These are phyloP conservation scores for Apodemus agrarius DNA, from an alignment of 2,797 vertebrate genomes.

Conservation along the genomic window DNA sequence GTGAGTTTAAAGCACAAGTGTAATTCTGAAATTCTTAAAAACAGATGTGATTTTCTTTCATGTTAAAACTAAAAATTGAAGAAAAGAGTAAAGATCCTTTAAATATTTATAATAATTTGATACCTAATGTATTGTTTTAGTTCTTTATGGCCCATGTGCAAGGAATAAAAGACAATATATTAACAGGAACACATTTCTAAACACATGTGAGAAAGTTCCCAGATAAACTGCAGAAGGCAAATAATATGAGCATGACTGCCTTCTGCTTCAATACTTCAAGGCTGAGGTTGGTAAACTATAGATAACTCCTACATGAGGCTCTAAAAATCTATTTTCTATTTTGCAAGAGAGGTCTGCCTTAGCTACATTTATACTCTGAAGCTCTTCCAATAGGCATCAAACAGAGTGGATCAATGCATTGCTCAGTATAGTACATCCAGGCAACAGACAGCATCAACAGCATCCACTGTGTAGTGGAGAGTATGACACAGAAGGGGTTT, in stretches of 20 bases:
- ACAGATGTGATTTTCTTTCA: not conserved
- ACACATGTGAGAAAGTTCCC: not conserved
- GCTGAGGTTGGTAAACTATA: not conserved
- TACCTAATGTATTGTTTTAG: not conserved
- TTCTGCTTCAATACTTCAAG: not conserved
- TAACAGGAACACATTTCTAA: not conserved
- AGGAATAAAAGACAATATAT: not conserved
- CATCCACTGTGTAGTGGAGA: not conserved
- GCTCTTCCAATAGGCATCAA: not conserved
- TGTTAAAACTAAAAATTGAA: not conserved
- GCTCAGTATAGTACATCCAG: not conserved
- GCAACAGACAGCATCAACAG: not conserved
- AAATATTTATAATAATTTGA: not conserved
- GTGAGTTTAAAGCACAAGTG: not conserved
- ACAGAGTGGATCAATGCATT: not conserved
- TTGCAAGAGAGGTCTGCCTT: not conserved
- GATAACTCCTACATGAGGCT: not conserved
- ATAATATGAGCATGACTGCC: not conserved
- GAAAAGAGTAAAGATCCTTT: not conserved
- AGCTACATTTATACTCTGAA: not conserved
- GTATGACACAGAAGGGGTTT: not conserved
- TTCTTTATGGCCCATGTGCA: not conserved
- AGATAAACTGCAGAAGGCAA: not conserved
- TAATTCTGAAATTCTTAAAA: slow-evolving; percentile 18
- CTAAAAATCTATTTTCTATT: not conserved